Conservation (phyloP, 2,888 invertebrate species). For the Melanargia galathea region DNA sequence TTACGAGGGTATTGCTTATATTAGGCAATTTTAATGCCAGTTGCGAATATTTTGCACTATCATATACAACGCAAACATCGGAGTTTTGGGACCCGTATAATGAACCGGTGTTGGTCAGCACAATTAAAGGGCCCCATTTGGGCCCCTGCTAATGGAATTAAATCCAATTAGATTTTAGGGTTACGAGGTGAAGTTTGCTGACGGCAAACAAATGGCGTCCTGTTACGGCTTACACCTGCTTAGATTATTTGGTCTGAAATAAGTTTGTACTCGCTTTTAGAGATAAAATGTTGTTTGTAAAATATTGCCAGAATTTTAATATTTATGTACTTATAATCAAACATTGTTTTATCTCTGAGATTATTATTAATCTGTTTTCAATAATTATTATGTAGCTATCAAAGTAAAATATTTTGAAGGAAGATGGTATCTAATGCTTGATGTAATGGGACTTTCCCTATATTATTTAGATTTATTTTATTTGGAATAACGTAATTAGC, state of each 20-base stretch:
- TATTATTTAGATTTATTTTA: too few species aligned
- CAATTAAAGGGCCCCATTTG: slow-evolving; percentile 77
- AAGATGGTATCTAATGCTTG: not conserved
- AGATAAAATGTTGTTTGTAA: slow-evolving; percentile 52
- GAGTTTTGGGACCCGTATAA: slow-evolving; percentile 57
- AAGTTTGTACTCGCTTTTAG: slow-evolving; percentile 57
- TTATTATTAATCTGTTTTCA: not conserved
- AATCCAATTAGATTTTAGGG: slow-evolving; percentile 82
- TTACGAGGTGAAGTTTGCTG: slow-evolving; percentile 79
- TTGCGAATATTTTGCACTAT: slow-evolving; percentile 45
- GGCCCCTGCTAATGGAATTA: slow-evolving; percentile 81
- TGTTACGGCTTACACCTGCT: slow-evolving; percentile 65
- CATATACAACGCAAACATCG: slow-evolving; percentile 53
- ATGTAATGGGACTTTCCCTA: not conserved
- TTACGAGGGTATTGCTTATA: slow-evolving; percentile 40
- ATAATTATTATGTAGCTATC: not conserved
- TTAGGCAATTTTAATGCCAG: slow-evolving; percentile 54
- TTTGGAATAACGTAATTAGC: too few species aligned
- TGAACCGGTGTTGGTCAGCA: slow-evolving; percentile 76
- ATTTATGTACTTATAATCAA: not conserved
- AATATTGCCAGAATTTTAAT: not conserved
- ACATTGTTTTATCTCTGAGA: not conserved
- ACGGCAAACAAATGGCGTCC: slow-evolving; percentile 76
- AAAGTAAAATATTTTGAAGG: not conserved
- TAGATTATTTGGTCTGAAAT: slow-evolving; percentile 60